Conservation (phyloP, 2,888 invertebrate species). For the Apamea sordens region DNA sequence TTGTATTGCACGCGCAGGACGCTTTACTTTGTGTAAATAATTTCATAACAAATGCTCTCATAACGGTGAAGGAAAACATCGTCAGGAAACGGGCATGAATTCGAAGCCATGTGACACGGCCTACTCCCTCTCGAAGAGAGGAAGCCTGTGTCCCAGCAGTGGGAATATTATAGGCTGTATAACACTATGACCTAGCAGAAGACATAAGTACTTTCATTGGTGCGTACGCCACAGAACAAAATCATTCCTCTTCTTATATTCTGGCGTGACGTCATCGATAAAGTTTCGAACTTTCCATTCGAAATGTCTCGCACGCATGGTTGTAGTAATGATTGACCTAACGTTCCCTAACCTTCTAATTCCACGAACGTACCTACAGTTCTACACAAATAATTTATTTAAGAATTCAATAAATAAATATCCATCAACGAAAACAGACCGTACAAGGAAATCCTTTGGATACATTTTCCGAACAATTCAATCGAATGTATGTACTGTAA, state of each 20-base stretch:
- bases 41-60: too few species aligned
- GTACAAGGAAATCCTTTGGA: conserved; percentile 12
- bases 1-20: too few species aligned
- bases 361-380: neutral
- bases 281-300: neutral
- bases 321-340: neutral
- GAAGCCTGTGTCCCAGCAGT: neutral
- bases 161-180: too few species aligned
- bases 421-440: conserved; percentile 13
- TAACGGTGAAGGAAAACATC: too few species aligned
- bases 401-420: conserved; percentile 31
- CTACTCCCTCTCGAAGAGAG: neutral
- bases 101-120: neutral
- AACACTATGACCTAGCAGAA: neutral
- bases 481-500: conserved; percentile 45
- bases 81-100: neutral
- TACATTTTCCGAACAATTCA: conserved; percentile 47
- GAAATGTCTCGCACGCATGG: neutral
- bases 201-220: neutral
- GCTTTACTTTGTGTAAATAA: too few species aligned
- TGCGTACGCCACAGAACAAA: neutral
- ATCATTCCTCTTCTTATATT: neutral
- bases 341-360: neutral
- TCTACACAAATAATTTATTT: neutral
- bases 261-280: neutral